Evolutionary conservation across 2,113 vertebrate genomes (phyloP), one percentile per base, ranked within the genome.

Genomic region (Periophthalmus modestus): DNA sequence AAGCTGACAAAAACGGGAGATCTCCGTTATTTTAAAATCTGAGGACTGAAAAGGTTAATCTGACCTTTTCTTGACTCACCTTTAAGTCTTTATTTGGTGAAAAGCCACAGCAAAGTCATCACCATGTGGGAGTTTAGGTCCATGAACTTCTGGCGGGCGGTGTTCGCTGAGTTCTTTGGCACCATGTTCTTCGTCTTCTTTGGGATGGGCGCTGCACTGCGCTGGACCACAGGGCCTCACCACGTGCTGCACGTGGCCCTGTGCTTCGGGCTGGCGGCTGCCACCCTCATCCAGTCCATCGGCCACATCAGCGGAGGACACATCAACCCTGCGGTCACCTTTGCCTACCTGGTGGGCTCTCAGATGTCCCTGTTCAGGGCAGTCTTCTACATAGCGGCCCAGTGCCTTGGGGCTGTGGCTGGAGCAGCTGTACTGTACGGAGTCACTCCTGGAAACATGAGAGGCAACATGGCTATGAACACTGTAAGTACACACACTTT

Each of bases 51-150:
- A 84, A 86, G 82, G 85, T 82, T 73, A 15, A 47, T 34, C 54
- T 66, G 63, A 82, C 69, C 78, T 80, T 82, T 80, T 72, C 73
- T 33, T 69, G 36, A 63, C 48, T 77, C 43, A 36, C 79, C 62
- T 52, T 43, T 72, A 54, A 80, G 34, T 55, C 52, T 36, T 76
- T 72, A 79, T 75, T 72, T 73, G 28, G 75, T 71, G 61, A 63
- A 39, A 71, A 87, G 19, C 65, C 55, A 84, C 68, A 67, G 73
- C 61, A 52, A 61, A 76, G 85, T 85, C 69, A 79, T 78, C 90
- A 92, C 75, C 90, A 98, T 98, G 97, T 97, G 95, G 96, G 97
- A 98, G 92, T 94, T 98, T 82, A 93, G 95, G 47, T 97, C 96
- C 33, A 93, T 96, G 94, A 94, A 95, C 92, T 98, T 98, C 82